Conservation (phyloP, 92 coral and sea anemone species). For the Phenganax stokvisi region DNA sequence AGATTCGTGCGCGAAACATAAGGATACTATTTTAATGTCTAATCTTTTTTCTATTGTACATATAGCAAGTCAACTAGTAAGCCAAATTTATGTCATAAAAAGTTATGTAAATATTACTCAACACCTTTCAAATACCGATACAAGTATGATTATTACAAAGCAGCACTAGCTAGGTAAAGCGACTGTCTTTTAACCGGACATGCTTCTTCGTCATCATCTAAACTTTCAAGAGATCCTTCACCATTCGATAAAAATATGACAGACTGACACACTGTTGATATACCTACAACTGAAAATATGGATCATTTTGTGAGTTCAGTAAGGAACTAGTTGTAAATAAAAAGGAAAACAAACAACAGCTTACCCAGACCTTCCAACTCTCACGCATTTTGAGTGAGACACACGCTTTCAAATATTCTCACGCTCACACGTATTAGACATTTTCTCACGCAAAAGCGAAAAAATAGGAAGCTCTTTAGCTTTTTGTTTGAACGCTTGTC, state of each 20-base stretch:
- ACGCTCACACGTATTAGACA: too few species aligned
- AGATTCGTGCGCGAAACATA: neutral
- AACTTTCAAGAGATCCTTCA: constrained; percentile 21
- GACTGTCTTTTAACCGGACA: constrained; percentile 44
- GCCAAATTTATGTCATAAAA: neutral
- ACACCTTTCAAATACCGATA: too few species aligned
- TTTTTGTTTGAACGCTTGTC: too few species aligned
- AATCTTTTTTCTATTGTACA: neutral
- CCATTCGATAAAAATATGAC: constrained; percentile 10
- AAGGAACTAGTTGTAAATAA: neutral
- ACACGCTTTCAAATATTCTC: too few species aligned
- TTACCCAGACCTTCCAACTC: neutral
- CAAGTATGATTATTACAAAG: too few species aligned
- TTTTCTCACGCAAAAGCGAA: too few species aligned
- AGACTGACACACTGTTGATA: constrained; percentile 19
- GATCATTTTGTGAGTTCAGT: neutral
- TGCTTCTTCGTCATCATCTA: constrained; percentile 40
- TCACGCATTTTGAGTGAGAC: neutral
- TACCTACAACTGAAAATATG: constrained; percentile 18
- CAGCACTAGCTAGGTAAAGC: neutral
- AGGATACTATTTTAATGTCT: too few species aligned
- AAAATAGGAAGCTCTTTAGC: too few species aligned
- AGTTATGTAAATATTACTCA: neutral
- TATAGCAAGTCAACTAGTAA: neutral
- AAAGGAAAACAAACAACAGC: neutral